Evolutionary conservation across 2,888 invertebrate species (phyloP).

Genomic region (Tyria jacobaeae): DNA sequence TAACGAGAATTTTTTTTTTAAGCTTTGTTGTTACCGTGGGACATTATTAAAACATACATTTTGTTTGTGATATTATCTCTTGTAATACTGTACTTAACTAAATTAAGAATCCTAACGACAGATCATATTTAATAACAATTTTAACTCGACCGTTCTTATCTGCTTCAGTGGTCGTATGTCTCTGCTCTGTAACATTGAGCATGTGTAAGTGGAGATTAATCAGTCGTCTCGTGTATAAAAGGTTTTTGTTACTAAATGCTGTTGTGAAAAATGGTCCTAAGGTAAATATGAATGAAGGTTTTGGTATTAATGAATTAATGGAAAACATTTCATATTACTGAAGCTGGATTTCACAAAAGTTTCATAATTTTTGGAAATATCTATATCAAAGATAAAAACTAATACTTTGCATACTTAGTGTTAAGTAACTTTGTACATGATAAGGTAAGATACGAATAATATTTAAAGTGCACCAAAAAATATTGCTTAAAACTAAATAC

Average conservation of each 20-base stretch:
- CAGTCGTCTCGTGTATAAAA: conserved; percentile 5
- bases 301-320: too few species aligned
- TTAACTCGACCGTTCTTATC: conserved; percentile 19
- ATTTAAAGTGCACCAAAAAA: too few species aligned
- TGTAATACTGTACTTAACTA: conserved; percentile 6
- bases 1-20: too few species aligned
- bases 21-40: too few species aligned
- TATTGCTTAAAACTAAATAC: too few species aligned
- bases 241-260: not conserved
- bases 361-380: not conserved
- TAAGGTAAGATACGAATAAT: too few species aligned
- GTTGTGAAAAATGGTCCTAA: not conserved
- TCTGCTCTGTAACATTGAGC: conserved; percentile 25
- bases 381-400: not conserved
- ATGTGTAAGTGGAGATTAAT: conserved; percentile 44
- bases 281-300: not conserved
- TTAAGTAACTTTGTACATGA: not conserved
- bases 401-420: not conserved
- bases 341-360: not conserved
- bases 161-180: conserved; percentile 31
- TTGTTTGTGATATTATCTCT: not conserved
- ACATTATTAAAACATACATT: too few species aligned
- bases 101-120: conserved; percentile 24
- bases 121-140: conserved; percentile 32
- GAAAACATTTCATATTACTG: not conserved